Evolutionary conservation across 2,797 vertebrate species (phyloP).

Genomic region (Pogonophryne albipinna): DNA sequence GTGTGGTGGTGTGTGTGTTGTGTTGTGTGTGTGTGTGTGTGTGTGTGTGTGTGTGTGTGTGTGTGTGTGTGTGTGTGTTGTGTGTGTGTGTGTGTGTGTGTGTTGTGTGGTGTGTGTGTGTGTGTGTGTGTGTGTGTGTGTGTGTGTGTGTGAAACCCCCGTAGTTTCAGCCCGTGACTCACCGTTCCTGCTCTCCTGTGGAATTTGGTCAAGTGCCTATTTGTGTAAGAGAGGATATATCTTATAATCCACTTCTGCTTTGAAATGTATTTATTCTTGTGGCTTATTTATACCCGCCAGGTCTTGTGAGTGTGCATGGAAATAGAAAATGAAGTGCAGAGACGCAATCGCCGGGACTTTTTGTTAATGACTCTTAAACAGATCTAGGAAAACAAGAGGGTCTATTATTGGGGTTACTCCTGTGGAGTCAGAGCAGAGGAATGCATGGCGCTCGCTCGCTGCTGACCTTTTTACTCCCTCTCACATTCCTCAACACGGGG

Average conservation of each 20-base stretch:
- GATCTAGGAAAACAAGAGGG: not conserved
- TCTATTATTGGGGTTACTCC: slow-evolving; percentile 51
- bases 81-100: not conserved
- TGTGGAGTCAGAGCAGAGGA: slow-evolving; percentile 75
- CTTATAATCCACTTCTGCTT: slow-evolving; percentile 76
- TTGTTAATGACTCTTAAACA: slow-evolving; percentile 8
- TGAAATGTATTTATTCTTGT: slow-evolving; percentile 48
- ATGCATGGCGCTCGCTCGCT: slow-evolving; percentile 53
- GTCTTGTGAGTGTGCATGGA: slow-evolving; percentile 75
- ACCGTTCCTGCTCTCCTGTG: slow-evolving; percentile 79
- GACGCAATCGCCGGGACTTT: slow-evolving; percentile 30
- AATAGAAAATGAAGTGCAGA: slow-evolving; percentile 60
- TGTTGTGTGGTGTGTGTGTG: slow-evolving; percentile 1
- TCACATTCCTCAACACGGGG: slow-evolving; percentile 73
- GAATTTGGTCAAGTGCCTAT: slow-evolving; percentile 81
- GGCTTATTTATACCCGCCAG: slow-evolving; percentile 57
- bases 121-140: too few species aligned
- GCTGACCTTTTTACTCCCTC: slow-evolving; percentile 73
- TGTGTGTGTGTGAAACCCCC: slow-evolving; percentile 69
- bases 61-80: not conserved
- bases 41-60: not conserved
- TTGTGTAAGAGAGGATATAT: slow-evolving; percentile 58
- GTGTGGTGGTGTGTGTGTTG: too few species aligned
- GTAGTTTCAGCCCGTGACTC: slow-evolving; percentile 80
- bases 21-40: not conserved